Conservation (phyloP, 2,113 vertebrate species). For the Blennius ocellaris region DNA sequence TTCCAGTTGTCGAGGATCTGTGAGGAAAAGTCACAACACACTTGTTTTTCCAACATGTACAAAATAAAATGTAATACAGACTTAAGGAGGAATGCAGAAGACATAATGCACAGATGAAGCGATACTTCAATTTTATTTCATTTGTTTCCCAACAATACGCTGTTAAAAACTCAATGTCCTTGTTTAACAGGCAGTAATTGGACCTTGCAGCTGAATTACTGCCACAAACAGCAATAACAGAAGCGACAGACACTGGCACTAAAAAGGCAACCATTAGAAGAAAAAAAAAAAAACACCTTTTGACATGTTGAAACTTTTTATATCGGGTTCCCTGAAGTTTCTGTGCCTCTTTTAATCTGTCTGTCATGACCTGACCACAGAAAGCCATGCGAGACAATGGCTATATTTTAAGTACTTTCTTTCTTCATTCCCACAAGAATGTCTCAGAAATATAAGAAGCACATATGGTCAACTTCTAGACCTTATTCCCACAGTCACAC, state of each 20-base stretch:
- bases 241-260: slow-evolving; percentile 14
- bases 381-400: background rate
- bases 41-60: background rate
- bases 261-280: background rate
- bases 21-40: slow-evolving; percentile 3
- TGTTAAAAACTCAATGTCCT: slow-evolving; percentile 2
- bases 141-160: background rate
- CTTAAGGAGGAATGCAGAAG: too few species aligned
- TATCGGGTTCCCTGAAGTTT: background rate
- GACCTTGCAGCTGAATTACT: background rate
- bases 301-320: background rate
- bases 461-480: background rate
- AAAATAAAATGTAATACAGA: too few species aligned
- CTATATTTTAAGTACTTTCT: background rate
- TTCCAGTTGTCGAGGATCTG: slow-evolving; percentile 99
- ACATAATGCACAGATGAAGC: background rate
- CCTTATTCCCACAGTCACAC: slow-evolving; percentile 17
- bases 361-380: slow-evolving; percentile 2
- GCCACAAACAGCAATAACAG: slow-evolving; percentile 1
- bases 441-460: background rate
- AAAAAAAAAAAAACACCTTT: slow-evolving; percentile 1
- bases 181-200: slow-evolving; percentile 4
- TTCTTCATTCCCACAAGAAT: slow-evolving; percentile 6
- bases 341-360: too few species aligned
- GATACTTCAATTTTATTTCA: background rate